These are phyloP conservation scores for Sebastes elongatus DNA, from an alignment of 2,797 vertebrate genomes.

Conservation along the genomic window DNA sequence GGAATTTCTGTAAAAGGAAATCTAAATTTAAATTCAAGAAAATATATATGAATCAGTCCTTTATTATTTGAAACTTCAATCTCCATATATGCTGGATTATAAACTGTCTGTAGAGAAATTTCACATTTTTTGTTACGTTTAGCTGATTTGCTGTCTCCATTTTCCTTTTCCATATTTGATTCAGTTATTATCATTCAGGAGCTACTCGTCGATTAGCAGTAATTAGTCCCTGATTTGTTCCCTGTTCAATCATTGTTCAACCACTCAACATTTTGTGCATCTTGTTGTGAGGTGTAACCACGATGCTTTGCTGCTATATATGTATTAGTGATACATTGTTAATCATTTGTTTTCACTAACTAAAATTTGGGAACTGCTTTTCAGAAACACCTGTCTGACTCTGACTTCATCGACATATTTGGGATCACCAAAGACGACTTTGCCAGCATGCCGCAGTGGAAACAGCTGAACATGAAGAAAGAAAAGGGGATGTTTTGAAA, in stretches of 20 bases:
- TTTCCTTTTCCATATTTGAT: not conserved
- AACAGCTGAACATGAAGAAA: constrained; percentile 88
- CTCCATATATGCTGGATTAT: not conserved
- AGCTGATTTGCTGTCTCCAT: not conserved
- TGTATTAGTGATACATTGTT: not conserved
- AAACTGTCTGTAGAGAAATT: not conserved
- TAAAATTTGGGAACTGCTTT: constrained; percentile 24
- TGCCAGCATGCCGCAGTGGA: constrained; percentile 85
- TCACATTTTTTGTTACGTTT: not conserved
- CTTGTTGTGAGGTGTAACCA: not conserved
- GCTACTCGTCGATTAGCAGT: not conserved
- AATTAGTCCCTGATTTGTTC: not conserved
- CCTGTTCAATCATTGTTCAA: not conserved
- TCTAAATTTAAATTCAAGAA: not conserved
- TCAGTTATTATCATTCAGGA: not conserved
- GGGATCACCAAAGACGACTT: constrained; percentile 85
- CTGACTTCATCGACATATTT: constrained; percentile 84
- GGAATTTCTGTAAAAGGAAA: not conserved
- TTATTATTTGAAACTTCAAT: not conserved
- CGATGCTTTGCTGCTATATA: not conserved
- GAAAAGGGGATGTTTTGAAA: constrained; percentile 85
- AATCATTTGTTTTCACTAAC: not conserved
- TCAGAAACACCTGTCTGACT: constrained; percentile 87
- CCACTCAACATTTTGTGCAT: not conserved
- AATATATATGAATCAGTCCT: not conserved